Evolutionary conservation across 2,797 vertebrate species (phyloP).

Genomic region (Scyliorhinus canicula): DNA sequence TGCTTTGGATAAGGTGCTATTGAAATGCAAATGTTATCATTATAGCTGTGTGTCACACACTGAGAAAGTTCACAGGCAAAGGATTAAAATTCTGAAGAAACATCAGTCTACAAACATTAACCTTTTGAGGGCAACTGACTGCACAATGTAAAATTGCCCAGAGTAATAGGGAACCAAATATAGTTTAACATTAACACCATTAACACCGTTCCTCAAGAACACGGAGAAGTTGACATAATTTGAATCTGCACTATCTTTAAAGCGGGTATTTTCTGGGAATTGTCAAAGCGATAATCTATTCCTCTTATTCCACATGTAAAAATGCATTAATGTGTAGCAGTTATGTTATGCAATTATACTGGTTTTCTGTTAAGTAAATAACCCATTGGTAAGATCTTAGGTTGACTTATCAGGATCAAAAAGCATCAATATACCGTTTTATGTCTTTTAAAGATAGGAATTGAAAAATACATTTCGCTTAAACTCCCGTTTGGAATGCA

Average conservation of each 20-base stretch:
- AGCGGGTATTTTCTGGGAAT: slow-evolving; percentile 9
- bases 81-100: not conserved
- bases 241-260: not conserved
- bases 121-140: not conserved
- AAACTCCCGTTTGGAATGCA: not conserved
- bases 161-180: not conserved
- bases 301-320: not conserved
- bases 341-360: not conserved
- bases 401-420: not conserved
- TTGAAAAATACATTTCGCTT: not conserved
- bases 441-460: slow-evolving; percentile 12
- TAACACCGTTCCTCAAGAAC: not conserved
- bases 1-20: not conserved
- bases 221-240: not conserved
- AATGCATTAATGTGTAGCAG: not conserved
- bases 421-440: not conserved
- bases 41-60: not conserved
- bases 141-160: not conserved
- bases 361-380: slow-evolving; percentile 27
- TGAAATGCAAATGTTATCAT: not conserved
- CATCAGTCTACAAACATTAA: not conserved
- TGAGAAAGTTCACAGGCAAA: not conserved
- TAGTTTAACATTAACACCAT: no score
- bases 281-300: not conserved
- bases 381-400: not conserved